Evolutionary conservation across 2,888 invertebrate species (phyloP).

Genomic region (Leuctra nigra): DNA sequence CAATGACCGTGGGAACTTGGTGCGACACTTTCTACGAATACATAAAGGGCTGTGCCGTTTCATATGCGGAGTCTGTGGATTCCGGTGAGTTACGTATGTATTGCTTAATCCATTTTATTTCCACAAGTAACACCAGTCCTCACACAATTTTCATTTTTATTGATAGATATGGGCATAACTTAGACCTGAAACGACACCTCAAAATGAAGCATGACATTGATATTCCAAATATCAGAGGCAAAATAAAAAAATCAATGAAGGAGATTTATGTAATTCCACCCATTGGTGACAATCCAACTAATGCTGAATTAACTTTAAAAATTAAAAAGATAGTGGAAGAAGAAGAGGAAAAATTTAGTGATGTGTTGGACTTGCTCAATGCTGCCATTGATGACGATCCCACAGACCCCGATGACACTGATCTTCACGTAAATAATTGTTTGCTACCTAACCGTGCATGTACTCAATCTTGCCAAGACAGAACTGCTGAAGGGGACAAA

Average conservation of each 20-base stretch:
- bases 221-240: slow-evolving; percentile 21
- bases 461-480: background rate
- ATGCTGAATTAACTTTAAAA: slow-evolving; percentile 19
- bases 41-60: slow-evolving; percentile 27
- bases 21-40: slow-evolving; percentile 27
- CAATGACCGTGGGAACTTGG: slow-evolving; percentile 24
- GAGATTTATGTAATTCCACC: slow-evolving; percentile 28
- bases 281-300: slow-evolving; percentile 13
- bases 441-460: too few species aligned
- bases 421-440: too few species aligned
- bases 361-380: slow-evolving; percentile 15
- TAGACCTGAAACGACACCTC: slow-evolving; percentile 27
- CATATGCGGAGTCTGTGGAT: slow-evolving; percentile 28
- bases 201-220: slow-evolving; percentile 25
- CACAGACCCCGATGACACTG: background rate
- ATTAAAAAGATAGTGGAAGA: slow-evolving; percentile 24
- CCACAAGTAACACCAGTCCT: too few species aligned
- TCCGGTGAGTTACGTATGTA: too few species aligned
- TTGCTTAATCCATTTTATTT: too few species aligned
- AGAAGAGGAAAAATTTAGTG: slow-evolving; percentile 24
- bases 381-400: background rate
- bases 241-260: slow-evolving; percentile 22
- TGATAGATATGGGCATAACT: slow-evolving; percentile 27
- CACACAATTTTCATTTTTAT: too few species aligned
- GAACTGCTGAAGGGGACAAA: background rate